Percentiles rank a stretch among this genome's conserved stretches.
These are phyloP conservation scores for Panthera tigris DNA, from an alignment of 2,113 vertebrate species.

Conservation along the genomic window DNA sequence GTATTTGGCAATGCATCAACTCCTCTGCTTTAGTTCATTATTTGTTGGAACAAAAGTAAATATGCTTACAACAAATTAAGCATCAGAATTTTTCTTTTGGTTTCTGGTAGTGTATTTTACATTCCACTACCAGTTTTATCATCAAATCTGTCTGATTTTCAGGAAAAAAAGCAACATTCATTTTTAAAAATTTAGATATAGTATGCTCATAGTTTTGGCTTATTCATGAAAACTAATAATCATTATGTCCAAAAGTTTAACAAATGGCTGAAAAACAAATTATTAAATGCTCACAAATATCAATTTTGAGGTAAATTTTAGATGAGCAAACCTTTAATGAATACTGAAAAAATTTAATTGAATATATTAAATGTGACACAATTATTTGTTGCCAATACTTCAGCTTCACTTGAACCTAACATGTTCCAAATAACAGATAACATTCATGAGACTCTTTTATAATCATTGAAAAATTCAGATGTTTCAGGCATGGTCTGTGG, in stretches of 20 bases:
- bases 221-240: conserved; percentile 41
- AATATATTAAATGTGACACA: neutral
- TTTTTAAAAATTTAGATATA: neutral
- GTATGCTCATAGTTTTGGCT: neutral
- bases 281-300: conserved; percentile 42
- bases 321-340: neutral
- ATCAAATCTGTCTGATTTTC: conserved; percentile 55
- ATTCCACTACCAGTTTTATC: conserved; percentile 42
- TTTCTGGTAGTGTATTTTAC: conserved; percentile 53
- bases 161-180: conserved; percentile 38
- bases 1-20: conserved; percentile 65
- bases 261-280: conserved; percentile 4
- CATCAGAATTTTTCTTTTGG: conserved; percentile 45
- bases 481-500: neutral
- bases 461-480: neutral
- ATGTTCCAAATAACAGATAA: conserved; percentile 24
- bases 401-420: neutral
- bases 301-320: conserved; percentile 40
- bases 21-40: conserved; percentile 71
- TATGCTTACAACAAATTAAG: conserved; percentile 75
- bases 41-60: conserved; percentile 76
- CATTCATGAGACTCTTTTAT: rapidly evolving
- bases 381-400: neutral
- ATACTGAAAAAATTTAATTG: neutral
- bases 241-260: neutral